phyloP scores from a whole-genome alignment of 2,888 invertebrate genomes.

The Argyresthia goedartella region DNA sequence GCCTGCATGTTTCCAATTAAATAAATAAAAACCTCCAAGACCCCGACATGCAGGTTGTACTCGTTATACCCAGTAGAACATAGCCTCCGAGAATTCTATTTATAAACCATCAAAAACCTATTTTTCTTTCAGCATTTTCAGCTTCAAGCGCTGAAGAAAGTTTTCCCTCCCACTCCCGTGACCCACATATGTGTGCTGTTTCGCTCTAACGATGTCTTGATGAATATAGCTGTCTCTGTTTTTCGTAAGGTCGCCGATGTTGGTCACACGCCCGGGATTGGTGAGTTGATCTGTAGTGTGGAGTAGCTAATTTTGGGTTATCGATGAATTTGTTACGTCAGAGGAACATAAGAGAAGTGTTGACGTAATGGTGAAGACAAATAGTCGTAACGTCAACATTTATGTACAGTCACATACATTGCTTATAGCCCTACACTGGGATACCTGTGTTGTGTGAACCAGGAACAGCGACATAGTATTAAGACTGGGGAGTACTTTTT shows the following conservation, averaged over 20 bases:
- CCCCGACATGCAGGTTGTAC: too few species aligned
- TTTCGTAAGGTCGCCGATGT: slow-evolving; percentile 58
- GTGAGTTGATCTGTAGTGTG: slow-evolving; percentile 36
- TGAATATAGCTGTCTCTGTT: slow-evolving; percentile 29
- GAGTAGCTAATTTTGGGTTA: slow-evolving; percentile 5
- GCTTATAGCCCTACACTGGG: too few species aligned
- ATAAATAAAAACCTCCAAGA: too few species aligned
- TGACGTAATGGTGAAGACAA: too few species aligned
- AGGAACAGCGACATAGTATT: too few species aligned
- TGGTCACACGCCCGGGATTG: slow-evolving; percentile 53
- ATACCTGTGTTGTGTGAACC: too few species aligned
- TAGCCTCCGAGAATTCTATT: slow-evolving; percentile 26
- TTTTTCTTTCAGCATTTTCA: slow-evolving; percentile 27
- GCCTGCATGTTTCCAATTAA: too few species aligned
- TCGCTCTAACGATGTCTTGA: slow-evolving; percentile 16
- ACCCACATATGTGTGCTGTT: slow-evolving; percentile 50
- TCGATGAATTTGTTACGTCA: slow-evolving; percentile 7
- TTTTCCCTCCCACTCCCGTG: slow-evolving; percentile 49
- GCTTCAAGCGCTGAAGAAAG: slow-evolving; percentile 47
- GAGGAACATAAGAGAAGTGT: too few species aligned
- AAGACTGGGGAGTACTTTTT: too few species aligned
- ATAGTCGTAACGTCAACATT: too few species aligned
- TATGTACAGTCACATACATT: too few species aligned
- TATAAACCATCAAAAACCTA: slow-evolving; percentile 27
- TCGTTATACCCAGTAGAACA: too few species aligned